Evolutionary conservation across 2,797 vertebrate genomes (phyloP), one percentile per base, ranked within the genome.

Genomic region (Clamator glandarius): DNA sequence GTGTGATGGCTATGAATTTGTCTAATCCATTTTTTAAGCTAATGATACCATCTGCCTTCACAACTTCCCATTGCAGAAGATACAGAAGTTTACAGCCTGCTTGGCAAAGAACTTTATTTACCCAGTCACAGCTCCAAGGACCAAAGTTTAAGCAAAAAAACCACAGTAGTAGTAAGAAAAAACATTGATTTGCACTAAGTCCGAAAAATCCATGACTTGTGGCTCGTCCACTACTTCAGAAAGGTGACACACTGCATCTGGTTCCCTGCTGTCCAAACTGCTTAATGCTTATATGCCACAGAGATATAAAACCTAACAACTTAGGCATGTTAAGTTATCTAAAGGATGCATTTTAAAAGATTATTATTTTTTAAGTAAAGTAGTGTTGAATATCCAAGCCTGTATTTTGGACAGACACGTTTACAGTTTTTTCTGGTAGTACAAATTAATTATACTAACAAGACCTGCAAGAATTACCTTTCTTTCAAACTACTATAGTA

Each of bases 1-100:
- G 57, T 0, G 0, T 23, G 15, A 74, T 23, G 26, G 20, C 75
- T 57, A 8, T 41, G 59, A 50, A 52, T 57, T 50, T 50, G 61
- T 41, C 91, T 89, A 79, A 96, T 63, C 61, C 31, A 13, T 39
- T 94, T 92, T 57, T 51, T 68, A 91, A 87, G 72, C 72, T 62
- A 54, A 26, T 39, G 79, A 85, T 42, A 72, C 36, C 1, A 10
- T 77, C 79, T 85, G 89, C 73, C 67, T 92, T 66, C 66, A 62
- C 64, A 77, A 23, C 35, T 16, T 80, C 35, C 54, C n/a, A 13
- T 8, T 0, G 0, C 64, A 80, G n/a, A 51, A 70, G 31, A 73
- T 55, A 12, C 68, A 57, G 21, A 79, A 67, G 21, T 68, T 89
- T 70, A 72, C 24, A 77, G 44, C 50, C 78, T 67, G 20, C 68